Percentiles rank a stretch among this genome's conserved stretches.
These are phyloP conservation scores for Pogoniulus pusillus DNA, from an alignment of 2,797 vertebrate species.

Conservation along the genomic window DNA sequence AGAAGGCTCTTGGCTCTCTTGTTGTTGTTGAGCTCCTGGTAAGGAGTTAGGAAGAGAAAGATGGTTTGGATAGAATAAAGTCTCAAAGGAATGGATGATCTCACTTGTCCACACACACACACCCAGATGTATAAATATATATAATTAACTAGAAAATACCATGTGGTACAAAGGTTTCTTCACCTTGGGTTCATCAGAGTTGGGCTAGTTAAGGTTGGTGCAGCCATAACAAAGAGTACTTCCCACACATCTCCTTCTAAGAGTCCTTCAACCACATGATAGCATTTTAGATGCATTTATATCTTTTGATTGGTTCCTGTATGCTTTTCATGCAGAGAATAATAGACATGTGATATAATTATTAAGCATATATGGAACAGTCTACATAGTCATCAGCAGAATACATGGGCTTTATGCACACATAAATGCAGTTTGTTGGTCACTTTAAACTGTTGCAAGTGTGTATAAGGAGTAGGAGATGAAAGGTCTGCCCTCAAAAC, in stretches of 20 bases:
- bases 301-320: constrained; percentile 16
- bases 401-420: background rate
- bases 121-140: constrained; percentile 56
- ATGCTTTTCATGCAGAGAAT: constrained; percentile 15
- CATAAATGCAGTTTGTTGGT: background rate
- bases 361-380: background rate
- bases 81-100: constrained; percentile 62
- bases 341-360: background rate
- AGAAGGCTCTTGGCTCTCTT: constrained; percentile 36
- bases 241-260: constrained; percentile 48
- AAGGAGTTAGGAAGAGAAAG: constrained; percentile 31
- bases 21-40: constrained; percentile 39
- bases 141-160: constrained; percentile 62
- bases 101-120: constrained; percentile 60
- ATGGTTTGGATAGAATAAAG: constrained; percentile 5
- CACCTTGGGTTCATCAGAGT: constrained; percentile 10
- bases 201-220: constrained; percentile 12
- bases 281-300: constrained; percentile 26
- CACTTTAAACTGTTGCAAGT: background rate
- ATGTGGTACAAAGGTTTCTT: constrained; percentile 50
- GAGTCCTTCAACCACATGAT: constrained; percentile 45
- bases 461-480: background rate
- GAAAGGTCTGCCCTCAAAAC: background rate
- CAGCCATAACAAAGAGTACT: constrained; percentile 38
- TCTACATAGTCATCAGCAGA: background rate